Conservation (phyloP, 2,113 vertebrate species). For the Clarias macrocephalus region DNA sequence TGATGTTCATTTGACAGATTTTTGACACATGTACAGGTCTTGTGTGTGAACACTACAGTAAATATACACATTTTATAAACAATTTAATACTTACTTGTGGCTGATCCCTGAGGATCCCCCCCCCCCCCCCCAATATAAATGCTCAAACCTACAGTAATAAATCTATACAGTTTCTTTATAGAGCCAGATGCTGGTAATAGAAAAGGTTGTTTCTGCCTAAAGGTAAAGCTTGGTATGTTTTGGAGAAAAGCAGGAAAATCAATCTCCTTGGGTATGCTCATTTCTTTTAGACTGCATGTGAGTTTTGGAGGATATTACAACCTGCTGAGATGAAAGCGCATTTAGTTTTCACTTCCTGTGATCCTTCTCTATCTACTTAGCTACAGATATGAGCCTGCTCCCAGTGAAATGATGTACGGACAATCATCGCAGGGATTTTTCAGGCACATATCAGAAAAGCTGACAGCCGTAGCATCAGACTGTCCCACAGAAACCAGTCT, state of each 20-base stretch:
- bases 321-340: conserved; percentile 41
- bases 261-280: conserved; percentile 21
- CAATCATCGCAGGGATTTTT: conserved; percentile 39
- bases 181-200: conserved; percentile 30
- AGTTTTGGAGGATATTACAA: conserved; percentile 30
- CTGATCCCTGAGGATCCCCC: not conserved
- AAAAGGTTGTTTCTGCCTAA: conserved; percentile 55
- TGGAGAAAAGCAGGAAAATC: conserved; percentile 30
- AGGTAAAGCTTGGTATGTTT: conserved; percentile 56
- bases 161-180: conserved; percentile 5
- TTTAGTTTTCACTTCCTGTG: conserved; percentile 36
- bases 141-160: not conserved
- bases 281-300: conserved; percentile 5
- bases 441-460: conserved; percentile 18
- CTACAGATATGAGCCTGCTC: conserved; percentile 1
- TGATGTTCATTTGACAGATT: not conserved
- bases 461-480: conserved; percentile 33
- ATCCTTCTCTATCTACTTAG: conserved; percentile 40
- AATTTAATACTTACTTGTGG: not conserved
- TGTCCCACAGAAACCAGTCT: conserved; percentile 21
- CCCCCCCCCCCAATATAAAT: not conserved
- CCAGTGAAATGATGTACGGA: conserved; percentile 15
- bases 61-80: not conserved
- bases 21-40: not conserved
- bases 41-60: not conserved